phyloP scores from a whole-genome alignment of 2,113 vertebrate species.

The Silurus asotus region DNA sequence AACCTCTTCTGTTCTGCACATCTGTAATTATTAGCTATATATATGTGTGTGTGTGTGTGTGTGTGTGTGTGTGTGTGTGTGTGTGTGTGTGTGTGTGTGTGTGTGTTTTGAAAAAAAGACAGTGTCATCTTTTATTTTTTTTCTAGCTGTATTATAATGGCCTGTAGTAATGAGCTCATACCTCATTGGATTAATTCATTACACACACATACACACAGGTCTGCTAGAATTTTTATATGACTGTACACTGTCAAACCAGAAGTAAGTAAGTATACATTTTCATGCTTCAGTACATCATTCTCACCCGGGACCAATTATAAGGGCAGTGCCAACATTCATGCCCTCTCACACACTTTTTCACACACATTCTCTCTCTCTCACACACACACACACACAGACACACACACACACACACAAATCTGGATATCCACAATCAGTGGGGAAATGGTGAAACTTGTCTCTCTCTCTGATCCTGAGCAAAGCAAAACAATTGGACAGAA shows the following conservation, averaged over 20 bases:
- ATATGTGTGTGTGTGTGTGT: neutral
- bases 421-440: neutral
- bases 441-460: neutral
- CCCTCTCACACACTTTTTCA: neutral
- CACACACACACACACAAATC: neutral
- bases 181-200: neutral
- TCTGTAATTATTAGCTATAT: slow-evolving; percentile 36
- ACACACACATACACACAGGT: neutral
- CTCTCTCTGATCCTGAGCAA: neutral
- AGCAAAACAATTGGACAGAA: neutral
- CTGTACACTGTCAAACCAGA: neutral
- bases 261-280: neutral
- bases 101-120: neutral
- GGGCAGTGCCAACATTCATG: neutral
- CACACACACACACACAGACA: neutral
- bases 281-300: neutral
- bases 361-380: neutral
- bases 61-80: neutral
- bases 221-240: neutral
- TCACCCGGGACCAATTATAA: neutral
- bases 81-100: slow-evolving; percentile 12
- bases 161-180: slow-evolving; percentile 35
- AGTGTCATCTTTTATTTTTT: slow-evolving; percentile 6
- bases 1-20: neutral
- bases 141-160: slow-evolving; percentile 21